Evolutionary conservation across 2,797 vertebrate species (phyloP).

Genomic region (Sciurus carolinensis): DNA sequence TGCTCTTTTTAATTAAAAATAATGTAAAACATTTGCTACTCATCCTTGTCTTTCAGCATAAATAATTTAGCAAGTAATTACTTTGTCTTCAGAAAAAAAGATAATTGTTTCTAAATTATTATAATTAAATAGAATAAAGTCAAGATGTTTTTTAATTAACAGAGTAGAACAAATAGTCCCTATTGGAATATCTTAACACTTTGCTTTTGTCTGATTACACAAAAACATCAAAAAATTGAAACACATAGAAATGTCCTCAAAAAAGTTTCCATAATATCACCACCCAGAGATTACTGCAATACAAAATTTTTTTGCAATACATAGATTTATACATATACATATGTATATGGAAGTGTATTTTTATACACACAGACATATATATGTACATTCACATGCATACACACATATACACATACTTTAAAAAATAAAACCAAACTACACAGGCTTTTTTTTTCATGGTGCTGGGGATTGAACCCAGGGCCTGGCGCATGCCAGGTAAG

Average conservation of each 20-base stretch:
- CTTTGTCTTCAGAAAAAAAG: slow-evolving; percentile 61
- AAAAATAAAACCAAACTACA: neutral
- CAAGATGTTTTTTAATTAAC: slow-evolving; percentile 58
- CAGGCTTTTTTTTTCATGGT: neutral
- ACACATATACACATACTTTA: neutral
- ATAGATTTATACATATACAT: neutral
- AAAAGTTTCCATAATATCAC: neutral
- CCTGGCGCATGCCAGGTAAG: too few relatives aligned
- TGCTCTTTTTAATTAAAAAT: slow-evolving; percentile 69
- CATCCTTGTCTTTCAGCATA: slow-evolving; percentile 57
- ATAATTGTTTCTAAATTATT: slow-evolving; percentile 66
- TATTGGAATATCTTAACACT: slow-evolving; percentile 33
- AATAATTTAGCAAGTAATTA: slow-evolving; percentile 68
- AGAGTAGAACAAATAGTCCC: slow-evolving; percentile 37
- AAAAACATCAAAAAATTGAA: slow-evolving; percentile 47
- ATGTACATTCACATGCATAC: neutral
- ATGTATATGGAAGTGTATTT: neutral
- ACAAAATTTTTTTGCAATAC: neutral
- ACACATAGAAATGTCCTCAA: neutral
- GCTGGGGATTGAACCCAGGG: too few relatives aligned
- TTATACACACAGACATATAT: neutral
- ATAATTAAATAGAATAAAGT: slow-evolving; percentile 62
- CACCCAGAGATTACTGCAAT: neutral
- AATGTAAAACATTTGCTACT: slow-evolving; percentile 54
- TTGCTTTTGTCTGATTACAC: slow-evolving; percentile 33